Evolutionary conservation across 2,888 invertebrate species (phyloP).

Genomic region (Notodromas monacha): DNA sequence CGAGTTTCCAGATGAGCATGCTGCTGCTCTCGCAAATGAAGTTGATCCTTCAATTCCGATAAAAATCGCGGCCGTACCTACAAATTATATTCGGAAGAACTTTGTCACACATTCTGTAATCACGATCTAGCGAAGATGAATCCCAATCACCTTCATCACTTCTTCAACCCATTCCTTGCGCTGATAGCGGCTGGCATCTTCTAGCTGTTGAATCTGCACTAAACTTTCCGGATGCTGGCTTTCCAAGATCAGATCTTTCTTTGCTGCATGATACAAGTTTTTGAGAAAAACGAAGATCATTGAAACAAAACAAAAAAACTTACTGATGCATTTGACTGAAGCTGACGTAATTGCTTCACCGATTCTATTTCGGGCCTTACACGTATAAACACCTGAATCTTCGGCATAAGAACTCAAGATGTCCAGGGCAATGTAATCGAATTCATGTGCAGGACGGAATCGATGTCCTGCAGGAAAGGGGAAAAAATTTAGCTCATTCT

Average conservation of each 20-base stretch:
- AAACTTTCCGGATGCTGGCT: slow-evolving; percentile 72
- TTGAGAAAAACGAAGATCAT: not conserved
- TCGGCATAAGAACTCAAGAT: slow-evolving; percentile 82
- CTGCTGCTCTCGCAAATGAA: slow-evolving; percentile 51
- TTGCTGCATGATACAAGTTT: slow-evolving; percentile 22
- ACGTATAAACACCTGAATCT: slow-evolving; percentile 83
- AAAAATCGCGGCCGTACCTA: slow-evolving; percentile 32
- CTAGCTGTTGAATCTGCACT: slow-evolving; percentile 58
- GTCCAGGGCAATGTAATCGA: slow-evolving; percentile 85
- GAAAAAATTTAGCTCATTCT: too few species aligned
- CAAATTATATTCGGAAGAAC: too few species aligned
- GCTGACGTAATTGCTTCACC: slow-evolving; percentile 82
- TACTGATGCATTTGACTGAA: slow-evolving; percentile 40
- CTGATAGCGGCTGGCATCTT: slow-evolving; percentile 53
- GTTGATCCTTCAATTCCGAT: slow-evolving; percentile 52
- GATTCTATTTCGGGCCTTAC: slow-evolving; percentile 65
- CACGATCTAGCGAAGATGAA: not conserved
- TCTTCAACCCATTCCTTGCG: slow-evolving; percentile 35
- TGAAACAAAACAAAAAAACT: slow-evolving; percentile 9
- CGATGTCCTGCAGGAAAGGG: slow-evolving; percentile 24
- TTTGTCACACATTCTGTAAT: not conserved
- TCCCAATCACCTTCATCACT: slow-evolving; percentile 29
- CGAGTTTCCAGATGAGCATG: slow-evolving; percentile 93
- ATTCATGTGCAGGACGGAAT: slow-evolving; percentile 81
- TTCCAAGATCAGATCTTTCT: slow-evolving; percentile 44